Conservation (phyloP, 2,888 invertebrate species). For the Cryptus armator region DNA sequence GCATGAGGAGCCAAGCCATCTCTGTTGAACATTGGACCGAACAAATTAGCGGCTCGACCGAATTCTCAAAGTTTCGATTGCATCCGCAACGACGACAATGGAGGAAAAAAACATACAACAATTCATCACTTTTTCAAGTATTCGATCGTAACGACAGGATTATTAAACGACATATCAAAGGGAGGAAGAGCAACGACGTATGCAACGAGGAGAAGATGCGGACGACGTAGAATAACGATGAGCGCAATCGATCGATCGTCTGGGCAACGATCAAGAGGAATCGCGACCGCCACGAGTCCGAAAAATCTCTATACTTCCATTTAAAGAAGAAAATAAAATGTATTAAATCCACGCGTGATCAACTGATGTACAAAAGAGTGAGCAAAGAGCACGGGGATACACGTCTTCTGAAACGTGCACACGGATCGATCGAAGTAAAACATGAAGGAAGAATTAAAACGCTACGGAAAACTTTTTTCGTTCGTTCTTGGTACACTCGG, state of each 20-base stretch:
- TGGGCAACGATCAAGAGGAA: constrained; percentile 17
- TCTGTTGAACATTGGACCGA: not conserved
- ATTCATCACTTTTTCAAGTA: constrained; percentile 1
- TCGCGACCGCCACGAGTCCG: constrained; percentile 14
- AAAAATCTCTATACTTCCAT: constrained; percentile 62
- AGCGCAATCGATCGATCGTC: constrained; percentile 50
- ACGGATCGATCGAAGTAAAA: constrained; percentile 24
- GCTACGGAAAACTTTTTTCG: constrained; percentile 32
- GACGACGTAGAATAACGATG: constrained; percentile 51
- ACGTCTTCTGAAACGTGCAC: constrained; percentile 55
- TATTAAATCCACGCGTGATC: constrained; percentile 25
- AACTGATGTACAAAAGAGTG: not conserved
- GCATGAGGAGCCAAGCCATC: constrained; percentile 38
- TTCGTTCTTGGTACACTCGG: constrained; percentile 58
- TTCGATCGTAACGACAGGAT: constrained; percentile 42
- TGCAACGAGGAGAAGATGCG: not conserved
- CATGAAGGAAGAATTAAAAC: constrained; percentile 26
- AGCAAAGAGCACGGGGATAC: constrained; percentile 4
- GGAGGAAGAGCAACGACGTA: constrained; percentile 54
- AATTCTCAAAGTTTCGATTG: constrained; percentile 4
- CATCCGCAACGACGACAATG: not conserved
- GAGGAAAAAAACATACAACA: not conserved
- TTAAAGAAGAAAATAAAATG: not conserved
- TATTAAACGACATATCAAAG: constrained; percentile 60
- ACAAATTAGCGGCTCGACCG: not conserved